Evolutionary conservation across 2,113 vertebrate species (phyloP).

Genomic region (Synchiropus splendidus): DNA sequence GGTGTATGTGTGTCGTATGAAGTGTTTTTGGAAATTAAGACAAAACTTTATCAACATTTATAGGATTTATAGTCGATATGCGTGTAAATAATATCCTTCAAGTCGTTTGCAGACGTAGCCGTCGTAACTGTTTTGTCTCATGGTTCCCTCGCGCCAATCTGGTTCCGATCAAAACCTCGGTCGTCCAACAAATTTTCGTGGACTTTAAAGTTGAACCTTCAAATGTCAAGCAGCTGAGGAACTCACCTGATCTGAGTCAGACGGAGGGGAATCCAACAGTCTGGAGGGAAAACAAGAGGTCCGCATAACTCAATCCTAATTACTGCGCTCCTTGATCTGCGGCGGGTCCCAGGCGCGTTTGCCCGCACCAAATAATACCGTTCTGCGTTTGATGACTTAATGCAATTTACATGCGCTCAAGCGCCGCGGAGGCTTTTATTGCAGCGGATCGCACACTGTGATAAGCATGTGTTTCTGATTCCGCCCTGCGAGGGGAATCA

Average conservation of each 20-base stretch:
- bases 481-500: slow-evolving; percentile 38
- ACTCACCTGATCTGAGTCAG: slow-evolving; percentile 9
- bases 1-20: no score
- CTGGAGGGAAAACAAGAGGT: slow-evolving; percentile 27
- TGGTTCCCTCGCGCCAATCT: no score
- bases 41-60: no score
- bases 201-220: slow-evolving; percentile 2
- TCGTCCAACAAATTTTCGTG: no score
- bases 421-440: slow-evolving; percentile 35
- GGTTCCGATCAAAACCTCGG: no score
- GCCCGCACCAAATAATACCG: slow-evolving; percentile 25
- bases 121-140: no score
- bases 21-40: no score
- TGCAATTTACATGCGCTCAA: slow-evolving; percentile 41
- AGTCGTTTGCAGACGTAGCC: no score
- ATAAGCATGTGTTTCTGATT: slow-evolving; percentile 60
- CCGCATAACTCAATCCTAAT: slow-evolving; percentile 27
- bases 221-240: slow-evolving; percentile 16
- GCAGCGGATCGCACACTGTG: slow-evolving; percentile 43
- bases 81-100: no score
- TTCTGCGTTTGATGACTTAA: slow-evolving; percentile 49
- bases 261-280: slow-evolving; percentile 9
- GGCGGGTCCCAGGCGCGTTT: slow-evolving; percentile 9
- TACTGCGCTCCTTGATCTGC: slow-evolving; percentile 40
- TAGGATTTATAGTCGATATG: no score